A percentile compares a stretch with the other conserved stretches of the same genome.
Evolutionary conservation across 2,888 invertebrate species (phyloP).

Genomic region (Latrodectus hesperus): DNA sequence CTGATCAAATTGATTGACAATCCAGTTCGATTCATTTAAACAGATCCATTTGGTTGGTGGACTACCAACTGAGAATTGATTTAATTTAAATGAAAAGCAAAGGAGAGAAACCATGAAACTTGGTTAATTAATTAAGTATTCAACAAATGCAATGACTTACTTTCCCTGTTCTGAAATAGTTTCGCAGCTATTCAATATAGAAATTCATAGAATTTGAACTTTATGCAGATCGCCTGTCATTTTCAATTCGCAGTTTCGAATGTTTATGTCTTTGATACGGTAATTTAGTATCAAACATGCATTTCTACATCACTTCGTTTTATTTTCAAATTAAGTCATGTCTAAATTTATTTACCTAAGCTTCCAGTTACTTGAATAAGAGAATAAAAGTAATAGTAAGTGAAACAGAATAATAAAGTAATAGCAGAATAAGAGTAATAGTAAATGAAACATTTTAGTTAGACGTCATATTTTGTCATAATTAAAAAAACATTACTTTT

Average conservation of each 20-base stretch:
- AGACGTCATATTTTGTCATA: too few species aligned
- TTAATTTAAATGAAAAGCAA: neutral
- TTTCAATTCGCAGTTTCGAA: neutral
- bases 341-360: too few species aligned
- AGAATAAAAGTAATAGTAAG: too few species aligned
- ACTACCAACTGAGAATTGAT: neutral
- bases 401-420: too few species aligned
- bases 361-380: too few species aligned
- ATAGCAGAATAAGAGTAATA: too few species aligned
- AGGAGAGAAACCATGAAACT: neutral
- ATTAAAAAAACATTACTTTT: too few species aligned
- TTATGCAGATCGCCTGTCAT: neutral
- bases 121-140: constrained; percentile 1
- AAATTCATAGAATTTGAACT: neutral
- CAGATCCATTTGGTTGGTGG: neutral
- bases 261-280: neutral
- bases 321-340: too few species aligned
- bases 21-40: neutral
- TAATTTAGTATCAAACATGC: neutral
- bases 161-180: neutral
- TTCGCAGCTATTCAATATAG: neutral
- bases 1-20: neutral
- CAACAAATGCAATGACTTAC: neutral
- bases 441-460: too few species aligned
- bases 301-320: neutral